phyloP scores from a whole-genome alignment of 1,140 invertebrate genomes.

The Venturia canescens region DNA sequence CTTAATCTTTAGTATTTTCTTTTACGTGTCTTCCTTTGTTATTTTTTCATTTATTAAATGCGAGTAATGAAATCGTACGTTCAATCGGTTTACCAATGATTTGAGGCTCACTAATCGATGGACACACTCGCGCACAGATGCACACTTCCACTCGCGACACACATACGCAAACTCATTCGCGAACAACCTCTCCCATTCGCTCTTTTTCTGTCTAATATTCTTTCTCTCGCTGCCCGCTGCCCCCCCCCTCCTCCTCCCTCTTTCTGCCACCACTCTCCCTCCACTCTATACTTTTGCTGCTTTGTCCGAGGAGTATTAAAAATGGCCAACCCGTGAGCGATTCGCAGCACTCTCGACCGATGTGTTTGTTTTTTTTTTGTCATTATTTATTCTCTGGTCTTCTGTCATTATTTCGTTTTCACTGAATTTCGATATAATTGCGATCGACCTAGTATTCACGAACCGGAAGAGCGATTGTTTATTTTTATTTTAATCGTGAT shows the following conservation, averaged over 20 bases:
- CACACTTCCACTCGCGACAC: slow-evolving; percentile 30
- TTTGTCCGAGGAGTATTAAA: slow-evolving; percentile 52
- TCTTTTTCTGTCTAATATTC: slow-evolving; percentile 39
- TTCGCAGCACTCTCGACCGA: slow-evolving; percentile 46
- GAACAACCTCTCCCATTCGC: slow-evolving; percentile 33
- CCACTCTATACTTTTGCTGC: slow-evolving; percentile 28
- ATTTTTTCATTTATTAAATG: slow-evolving; percentile 58
- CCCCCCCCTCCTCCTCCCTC: neutral
- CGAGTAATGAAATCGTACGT: slow-evolving; percentile 59
- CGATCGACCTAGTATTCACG: slow-evolving; percentile 29
- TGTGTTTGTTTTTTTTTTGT: neutral
- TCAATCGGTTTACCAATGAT: slow-evolving; percentile 56
- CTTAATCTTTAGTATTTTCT: slow-evolving; percentile 54
- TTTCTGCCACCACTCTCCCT: neutral
- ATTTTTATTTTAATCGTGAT: neutral
- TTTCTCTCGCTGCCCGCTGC: neutral
- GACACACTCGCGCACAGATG: slow-evolving; percentile 29
- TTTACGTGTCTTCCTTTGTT: slow-evolving; percentile 7
- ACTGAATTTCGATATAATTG: slow-evolving; percentile 32
- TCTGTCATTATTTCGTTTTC: neutral
- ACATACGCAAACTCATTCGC: slow-evolving; percentile 19
- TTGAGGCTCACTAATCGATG: slow-evolving; percentile 58
- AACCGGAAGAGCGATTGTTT: slow-evolving; percentile 21
- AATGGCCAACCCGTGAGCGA: slow-evolving; percentile 54
- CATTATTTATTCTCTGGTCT: too few relatives aligned